Evolutionary conservation across 2,113 vertebrate species (phyloP).

Genomic region (Alexandromys fortis): DNA sequence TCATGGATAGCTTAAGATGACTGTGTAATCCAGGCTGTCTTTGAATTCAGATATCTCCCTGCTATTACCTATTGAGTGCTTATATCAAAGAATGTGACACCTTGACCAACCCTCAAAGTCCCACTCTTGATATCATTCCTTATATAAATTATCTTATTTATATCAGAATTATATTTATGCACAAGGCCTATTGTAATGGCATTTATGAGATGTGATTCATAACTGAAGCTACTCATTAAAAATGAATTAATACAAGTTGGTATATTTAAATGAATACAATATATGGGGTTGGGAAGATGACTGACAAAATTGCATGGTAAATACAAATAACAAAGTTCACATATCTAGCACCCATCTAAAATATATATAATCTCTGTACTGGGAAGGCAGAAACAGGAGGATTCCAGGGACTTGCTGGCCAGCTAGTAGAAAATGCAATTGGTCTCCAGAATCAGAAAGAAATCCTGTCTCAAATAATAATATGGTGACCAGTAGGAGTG

Average conservation of each 20-base stretch:
- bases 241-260: not conserved
- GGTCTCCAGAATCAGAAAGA: not conserved
- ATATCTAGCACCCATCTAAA: not conserved
- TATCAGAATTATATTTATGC: not conserved
- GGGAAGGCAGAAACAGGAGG: not conserved
- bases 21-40: not conserved
- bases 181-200: not conserved
- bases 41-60: not conserved
- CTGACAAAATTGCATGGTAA: no score
- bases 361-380: not conserved
- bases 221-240: not conserved
- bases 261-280: slow-evolving; percentile 1
- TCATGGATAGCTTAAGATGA: not conserved
- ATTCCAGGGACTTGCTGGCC: no score
- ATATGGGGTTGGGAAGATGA: not conserved
- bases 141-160: not conserved
- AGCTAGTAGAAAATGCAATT: not conserved
- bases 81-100: not conserved
- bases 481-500: not conserved
- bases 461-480: not conserved
- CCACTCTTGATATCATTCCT: not conserved
- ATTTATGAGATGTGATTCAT: not conserved
- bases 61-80: not conserved
- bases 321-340: not conserved
- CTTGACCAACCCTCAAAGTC: not conserved